Evolutionary conservation across 2,113 vertebrate species (phyloP).

Genomic region (Coregonus clupeaformis): DNA sequence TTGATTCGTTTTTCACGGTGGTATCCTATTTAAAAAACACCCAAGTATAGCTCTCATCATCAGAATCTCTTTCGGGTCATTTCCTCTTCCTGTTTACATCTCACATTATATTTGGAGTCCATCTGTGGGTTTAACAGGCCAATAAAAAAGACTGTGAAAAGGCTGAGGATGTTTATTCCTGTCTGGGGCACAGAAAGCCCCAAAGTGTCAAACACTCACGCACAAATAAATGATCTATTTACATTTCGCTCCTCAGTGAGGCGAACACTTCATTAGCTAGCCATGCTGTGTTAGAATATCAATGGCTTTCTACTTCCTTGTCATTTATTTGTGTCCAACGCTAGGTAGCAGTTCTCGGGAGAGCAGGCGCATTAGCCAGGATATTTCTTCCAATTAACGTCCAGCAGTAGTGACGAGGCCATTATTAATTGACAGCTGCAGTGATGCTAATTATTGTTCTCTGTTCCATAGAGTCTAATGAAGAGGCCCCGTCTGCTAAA

Average conservation of each 20-base stretch:
- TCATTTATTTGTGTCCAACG: no score
- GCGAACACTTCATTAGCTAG: background rate
- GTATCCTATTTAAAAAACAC: conserved; percentile 10
- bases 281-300: no score
- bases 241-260: background rate
- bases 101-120: background rate
- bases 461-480: no score
- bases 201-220: background rate
- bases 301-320: no score
- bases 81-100: background rate
- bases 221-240: background rate
- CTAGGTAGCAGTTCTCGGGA: no score
- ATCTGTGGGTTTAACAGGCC: background rate
- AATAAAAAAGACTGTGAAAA: background rate
- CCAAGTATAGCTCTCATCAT: background rate
- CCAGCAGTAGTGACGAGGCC: no score
- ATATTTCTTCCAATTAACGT: no score
- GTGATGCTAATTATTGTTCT: no score
- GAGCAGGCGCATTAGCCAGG: no score
- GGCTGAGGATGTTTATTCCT: background rate
- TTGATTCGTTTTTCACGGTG: background rate
- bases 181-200: background rate
- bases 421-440: no score
- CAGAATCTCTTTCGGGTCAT: background rate
- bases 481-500: no score